phyloP scores from a whole-genome alignment of 2,888 invertebrate genomes.

The Dasypolia templi region DNA sequence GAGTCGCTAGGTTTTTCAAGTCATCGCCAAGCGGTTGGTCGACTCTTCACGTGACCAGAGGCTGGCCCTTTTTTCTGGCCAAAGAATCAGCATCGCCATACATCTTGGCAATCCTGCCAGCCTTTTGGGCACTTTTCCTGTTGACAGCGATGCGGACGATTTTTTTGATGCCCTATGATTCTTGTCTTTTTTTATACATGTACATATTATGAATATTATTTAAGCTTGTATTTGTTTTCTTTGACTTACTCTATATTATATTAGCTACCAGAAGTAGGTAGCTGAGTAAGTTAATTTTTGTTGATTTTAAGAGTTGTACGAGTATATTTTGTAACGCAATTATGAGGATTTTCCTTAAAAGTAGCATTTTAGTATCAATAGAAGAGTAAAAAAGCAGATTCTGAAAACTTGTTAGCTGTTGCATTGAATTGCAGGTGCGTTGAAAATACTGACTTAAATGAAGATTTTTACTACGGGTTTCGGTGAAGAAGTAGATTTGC shows the following conservation, averaged over 20 bases:
- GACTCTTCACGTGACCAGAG: too few species aligned
- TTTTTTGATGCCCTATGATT: too few species aligned
- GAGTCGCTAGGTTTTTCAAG: too few species aligned
- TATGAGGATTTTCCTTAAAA: slow-evolving; percentile 15
- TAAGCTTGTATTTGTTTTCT: neutral
- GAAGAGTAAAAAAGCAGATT: slow-evolving; percentile 9
- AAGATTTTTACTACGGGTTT: neutral
- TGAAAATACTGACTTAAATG: slow-evolving; percentile 3
- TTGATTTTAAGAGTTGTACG: slow-evolving; percentile 4
- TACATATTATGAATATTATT: too few species aligned
- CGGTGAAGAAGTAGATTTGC: neutral
- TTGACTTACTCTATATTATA: slow-evolving; percentile 15
- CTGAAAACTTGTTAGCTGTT: neutral
- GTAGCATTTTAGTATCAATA: slow-evolving; percentile 24
- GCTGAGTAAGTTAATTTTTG: slow-evolving; percentile 8
- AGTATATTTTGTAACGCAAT: slow-evolving; percentile 8
- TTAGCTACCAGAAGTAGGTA: neutral
- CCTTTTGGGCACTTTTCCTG: too few species aligned
- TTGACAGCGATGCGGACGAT: too few species aligned
- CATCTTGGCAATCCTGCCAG: too few species aligned
- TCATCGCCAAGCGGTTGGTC: too few species aligned
- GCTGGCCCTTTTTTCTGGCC: too few species aligned
- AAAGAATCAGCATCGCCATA: too few species aligned
- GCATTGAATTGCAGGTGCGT: neutral
- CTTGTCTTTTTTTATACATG: too few species aligned